Evolutionary conservation across 2,888 invertebrate genomes (phyloP).

Genomic region (Barypeithes pellucidus): DNA sequence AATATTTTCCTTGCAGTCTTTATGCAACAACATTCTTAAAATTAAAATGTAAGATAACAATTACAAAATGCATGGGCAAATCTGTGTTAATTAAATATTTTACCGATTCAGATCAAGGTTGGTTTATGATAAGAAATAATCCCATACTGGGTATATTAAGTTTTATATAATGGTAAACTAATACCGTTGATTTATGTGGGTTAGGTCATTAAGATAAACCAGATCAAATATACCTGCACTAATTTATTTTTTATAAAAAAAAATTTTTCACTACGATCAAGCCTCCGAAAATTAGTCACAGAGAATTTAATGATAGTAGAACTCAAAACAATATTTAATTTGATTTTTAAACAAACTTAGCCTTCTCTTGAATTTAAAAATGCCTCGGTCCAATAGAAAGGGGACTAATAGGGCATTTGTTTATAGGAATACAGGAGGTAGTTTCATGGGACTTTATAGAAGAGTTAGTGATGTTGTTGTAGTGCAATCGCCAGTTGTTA

Average conservation of each 20-base stretch:
- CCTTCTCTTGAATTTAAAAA: background rate
- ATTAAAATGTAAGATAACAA: background rate
- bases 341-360: too few relatives aligned
- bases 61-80: background rate
- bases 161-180: background rate
- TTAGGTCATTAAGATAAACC: background rate
- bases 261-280: background rate
- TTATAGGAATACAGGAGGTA: slow-evolving; percentile 43
- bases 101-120: background rate
- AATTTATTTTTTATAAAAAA: background rate
- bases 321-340: too few relatives aligned
- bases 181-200: background rate
- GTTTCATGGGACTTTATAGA: slow-evolving; percentile 38
- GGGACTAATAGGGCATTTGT: slow-evolving; percentile 18
- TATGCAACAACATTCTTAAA: too few relatives aligned
- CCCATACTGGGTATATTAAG: background rate
- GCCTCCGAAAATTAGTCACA: background rate
- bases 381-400: background rate
- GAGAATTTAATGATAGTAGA: background rate
- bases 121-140: background rate
- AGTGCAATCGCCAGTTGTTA: slow-evolving; percentile 36
- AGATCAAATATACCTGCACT: background rate
- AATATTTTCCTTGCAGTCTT: too few relatives aligned
- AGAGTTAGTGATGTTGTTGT: slow-evolving; percentile 22
- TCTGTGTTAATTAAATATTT: slow-evolving; percentile 10